These are phyloP conservation scores for Nomada lathburiana DNA, from an alignment of 2,888 invertebrate species.

Conservation along the genomic window DNA sequence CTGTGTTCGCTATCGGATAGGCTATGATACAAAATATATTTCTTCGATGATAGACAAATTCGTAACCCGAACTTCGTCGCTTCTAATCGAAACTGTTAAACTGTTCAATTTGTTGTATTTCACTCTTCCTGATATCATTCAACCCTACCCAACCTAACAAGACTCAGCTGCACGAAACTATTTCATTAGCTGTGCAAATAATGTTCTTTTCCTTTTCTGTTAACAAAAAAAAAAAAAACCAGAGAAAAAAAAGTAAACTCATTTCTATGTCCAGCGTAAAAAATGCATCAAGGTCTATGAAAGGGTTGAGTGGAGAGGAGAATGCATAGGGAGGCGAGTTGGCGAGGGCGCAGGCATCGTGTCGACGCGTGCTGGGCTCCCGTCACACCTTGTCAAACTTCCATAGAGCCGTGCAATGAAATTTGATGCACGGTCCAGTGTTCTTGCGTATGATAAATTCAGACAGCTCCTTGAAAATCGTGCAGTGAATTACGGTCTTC, in stretches of 20 bases:
- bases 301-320: slow-evolving; percentile 30
- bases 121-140: neutral
- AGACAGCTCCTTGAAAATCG: slow-evolving; percentile 56
- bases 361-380: slow-evolving; percentile 73
- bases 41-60: too few relatives aligned
- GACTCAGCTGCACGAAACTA: neutral
- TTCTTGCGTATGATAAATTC: slow-evolving; percentile 48
- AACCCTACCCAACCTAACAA: neutral
- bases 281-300: slow-evolving; percentile 22
- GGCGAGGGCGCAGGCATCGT: slow-evolving; percentile 33
- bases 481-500: slow-evolving; percentile 44
- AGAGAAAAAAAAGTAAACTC: neutral
- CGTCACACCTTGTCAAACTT: slow-evolving; percentile 78
- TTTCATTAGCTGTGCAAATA: neutral
- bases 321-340: slow-evolving; percentile 6
- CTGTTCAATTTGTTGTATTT: neutral
- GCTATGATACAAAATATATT: too few relatives aligned
- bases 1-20: too few relatives aligned
- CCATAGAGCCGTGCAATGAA: slow-evolving; percentile 60
- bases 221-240: neutral
- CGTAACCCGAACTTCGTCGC: too few relatives aligned
- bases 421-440: slow-evolving; percentile 46
- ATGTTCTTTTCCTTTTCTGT: neutral
- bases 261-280: slow-evolving; percentile 9
- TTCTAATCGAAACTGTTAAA: too few relatives aligned